Percentiles rank a stretch among this genome's conserved stretches.
phyloP scores from a whole-genome alignment of 2,888 invertebrate species.

The Ophion slaviceki region DNA sequence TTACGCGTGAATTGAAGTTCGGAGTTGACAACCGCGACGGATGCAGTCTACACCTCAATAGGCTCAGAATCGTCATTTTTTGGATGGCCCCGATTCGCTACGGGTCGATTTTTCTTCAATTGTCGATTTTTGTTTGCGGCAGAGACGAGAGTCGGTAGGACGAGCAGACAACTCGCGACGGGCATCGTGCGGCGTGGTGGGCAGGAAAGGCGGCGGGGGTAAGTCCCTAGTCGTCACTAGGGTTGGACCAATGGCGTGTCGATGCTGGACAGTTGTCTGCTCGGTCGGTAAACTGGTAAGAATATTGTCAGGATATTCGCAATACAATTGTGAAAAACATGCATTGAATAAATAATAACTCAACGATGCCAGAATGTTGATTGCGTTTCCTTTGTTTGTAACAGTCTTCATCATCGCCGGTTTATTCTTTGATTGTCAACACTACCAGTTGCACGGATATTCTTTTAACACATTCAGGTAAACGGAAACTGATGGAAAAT shows the following conservation, averaged over 20 bases:
- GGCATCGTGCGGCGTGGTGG: neutral
- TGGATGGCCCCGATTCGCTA: neutral
- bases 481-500: too few species aligned
- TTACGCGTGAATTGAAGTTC: conserved; percentile 70
- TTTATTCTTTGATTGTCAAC: too few species aligned
- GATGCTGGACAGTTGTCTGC: neutral
- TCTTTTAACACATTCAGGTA: too few species aligned
- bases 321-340: neutral
- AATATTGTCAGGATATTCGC: neutral
- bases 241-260: neutral
- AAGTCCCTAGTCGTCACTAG: neutral
- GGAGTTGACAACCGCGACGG: conserved; percentile 67
- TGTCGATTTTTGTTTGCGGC: neutral
- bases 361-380: too few species aligned
- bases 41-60: conserved; percentile 61
- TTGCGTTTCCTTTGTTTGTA: too few species aligned
- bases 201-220: neutral
- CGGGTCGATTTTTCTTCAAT: conserved; percentile 10
- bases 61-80: conserved; percentile 69
- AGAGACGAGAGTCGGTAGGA: neutral
- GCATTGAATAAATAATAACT: too few species aligned
- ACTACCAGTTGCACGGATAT: too few species aligned
- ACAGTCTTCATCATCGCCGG: too few species aligned
- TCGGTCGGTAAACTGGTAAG: neutral
- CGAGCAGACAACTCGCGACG: neutral